Evolutionary conservation across 37 sponge, comb jelly and placozoan species (phyloP), one percentile per base, ranked within the genome.

Genomic region (Axinella damicornis): DNA sequence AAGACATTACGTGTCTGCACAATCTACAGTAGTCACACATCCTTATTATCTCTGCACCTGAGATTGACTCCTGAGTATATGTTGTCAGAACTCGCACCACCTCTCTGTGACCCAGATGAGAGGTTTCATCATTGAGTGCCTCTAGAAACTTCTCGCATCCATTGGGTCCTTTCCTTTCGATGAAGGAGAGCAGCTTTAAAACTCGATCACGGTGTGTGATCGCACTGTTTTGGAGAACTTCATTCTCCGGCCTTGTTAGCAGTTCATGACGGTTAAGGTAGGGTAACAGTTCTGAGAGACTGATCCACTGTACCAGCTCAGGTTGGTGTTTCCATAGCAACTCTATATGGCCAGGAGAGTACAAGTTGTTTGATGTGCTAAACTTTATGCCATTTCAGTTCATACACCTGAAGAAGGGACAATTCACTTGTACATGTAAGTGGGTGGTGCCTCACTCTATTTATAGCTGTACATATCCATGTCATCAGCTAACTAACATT

Each of bases 151-250:
- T 22, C 27, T 28, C 20, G 57, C 18, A 54, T 57, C 36, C 59
- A 22, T 76, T 35, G 2, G 53, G 27, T 57, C 58, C 58, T 31
- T 76, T 76, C 61, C 28, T 76, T 12, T 30, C 59, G 2, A 76
- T 20, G 31, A 57, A 58, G 34, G 2, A 22, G 34, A 58, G 22
- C 33, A 76, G 77, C 1, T 27, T 25, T 17, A 19, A 27, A 61
- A 56, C 33, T 19, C 32, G 24, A 2, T 56, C 58, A 19, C 2
- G 30, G 22, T 21, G 61, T 30, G 77, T 0, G 2, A 1, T 1
- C 19, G 2, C 2, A 25, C 24, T 40, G 19, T 31, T 22, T 25
- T 36, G 27, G 21, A 76, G 30, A 1, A 22, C 6, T 27, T 56
- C 18, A 18, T 40, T 53, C 59, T 76, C 77, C 14, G 2, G 21